Evolutionary conservation across 2,113 vertebrate genomes (phyloP).

Genomic region (Anoplopoma fimbria): DNA sequence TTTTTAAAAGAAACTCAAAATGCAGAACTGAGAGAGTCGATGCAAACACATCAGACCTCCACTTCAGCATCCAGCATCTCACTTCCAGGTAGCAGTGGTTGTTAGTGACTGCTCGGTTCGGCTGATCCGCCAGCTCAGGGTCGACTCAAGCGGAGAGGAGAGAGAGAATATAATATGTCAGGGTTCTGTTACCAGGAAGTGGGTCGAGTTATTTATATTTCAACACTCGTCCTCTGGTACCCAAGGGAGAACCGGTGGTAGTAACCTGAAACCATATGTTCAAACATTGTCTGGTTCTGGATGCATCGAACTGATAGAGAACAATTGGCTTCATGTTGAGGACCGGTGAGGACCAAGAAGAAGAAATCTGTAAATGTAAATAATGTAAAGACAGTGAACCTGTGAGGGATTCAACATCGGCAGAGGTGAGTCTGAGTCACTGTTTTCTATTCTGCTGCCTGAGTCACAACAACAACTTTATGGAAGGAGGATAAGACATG

Average conservation of each 20-base stretch:
- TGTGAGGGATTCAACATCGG: slow-evolving; percentile 21
- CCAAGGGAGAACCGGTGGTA: slow-evolving; percentile 56
- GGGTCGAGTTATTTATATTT: slow-evolving; percentile 87
- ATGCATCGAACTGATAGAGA: slow-evolving; percentile 20
- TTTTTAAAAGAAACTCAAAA: slow-evolving; percentile 7
- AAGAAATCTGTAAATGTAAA: slow-evolving; percentile 30
- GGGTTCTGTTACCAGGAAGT: slow-evolving; percentile 84
- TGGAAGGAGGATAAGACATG: neutral
- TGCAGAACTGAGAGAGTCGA: slow-evolving; percentile 52
- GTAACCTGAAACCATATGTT: slow-evolving; percentile 78
- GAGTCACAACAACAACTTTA: neutral
- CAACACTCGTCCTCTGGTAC: slow-evolving; percentile 72
- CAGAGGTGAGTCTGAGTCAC: slow-evolving; percentile 69
- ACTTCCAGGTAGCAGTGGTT: slow-evolving; percentile 56
- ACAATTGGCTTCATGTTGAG: slow-evolving; percentile 10
- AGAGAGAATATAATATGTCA: slow-evolving; percentile 71
- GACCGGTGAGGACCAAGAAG: slow-evolving; percentile 5
- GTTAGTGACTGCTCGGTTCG: neutral
- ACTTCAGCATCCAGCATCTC: slow-evolving; percentile 46
- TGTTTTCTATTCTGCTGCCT: neutral
- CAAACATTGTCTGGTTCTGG: slow-evolving; percentile 63
- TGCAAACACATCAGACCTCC: slow-evolving; percentile 1
- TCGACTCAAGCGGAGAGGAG: slow-evolving; percentile 40
- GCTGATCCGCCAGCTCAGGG: slow-evolving; percentile 37
- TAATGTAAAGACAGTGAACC: slow-evolving; percentile 38